Base-by-base conservation (phyloP, 2,888 invertebrate species). In the Chloroclysta siterata region DNA sequence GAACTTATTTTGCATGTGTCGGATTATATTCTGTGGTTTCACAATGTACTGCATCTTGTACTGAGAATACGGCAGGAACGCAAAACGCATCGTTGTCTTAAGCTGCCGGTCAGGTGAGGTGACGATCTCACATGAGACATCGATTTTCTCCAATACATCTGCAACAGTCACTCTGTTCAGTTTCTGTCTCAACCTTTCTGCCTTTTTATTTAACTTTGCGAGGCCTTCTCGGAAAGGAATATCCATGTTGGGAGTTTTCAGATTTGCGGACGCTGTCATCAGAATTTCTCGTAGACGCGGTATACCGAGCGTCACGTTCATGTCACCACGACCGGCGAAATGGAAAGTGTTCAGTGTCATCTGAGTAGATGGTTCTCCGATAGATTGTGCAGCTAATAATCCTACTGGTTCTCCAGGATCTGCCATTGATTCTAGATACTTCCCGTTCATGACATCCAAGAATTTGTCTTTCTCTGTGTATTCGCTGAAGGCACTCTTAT, bases 261-360 rank as follows among this genome's bases (percentile, higher is more conserved):
- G 97, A 66, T 96, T 96, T n/a, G 95, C 95, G 0, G 98, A 97
- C 0, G 99, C 99, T 78, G 96, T 96, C 99, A 99, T 99, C 0
- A 99, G 93, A 74, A 99, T 98, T 94, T 99, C 99, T 74, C 99
- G 93, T 5, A 99, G 94, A 74, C 99, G 95, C 0, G 99, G 99
- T 76, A 99, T 99, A 94, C 99, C 99, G n/a, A 99, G 94, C 0
- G 99, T 99, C 0, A 99, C 99, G 93, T 99, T 99, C 99, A 99
- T 99, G 90, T 99, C 99, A 94, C 99, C 99, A 90, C 99, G 96
- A 82, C 99, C 99, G 77, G 99, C 99, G 87, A 99, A 99, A 84
- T 99, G 99, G 89, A 99, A 99, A 46, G 99, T 99, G 88, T 99
- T 99, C 83, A 99, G 91, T 78, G 99, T 99, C 99, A 99, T 99